Conservation (phyloP, 2,113 vertebrate genomes). For the Drymodes brunneopygia region DNA sequence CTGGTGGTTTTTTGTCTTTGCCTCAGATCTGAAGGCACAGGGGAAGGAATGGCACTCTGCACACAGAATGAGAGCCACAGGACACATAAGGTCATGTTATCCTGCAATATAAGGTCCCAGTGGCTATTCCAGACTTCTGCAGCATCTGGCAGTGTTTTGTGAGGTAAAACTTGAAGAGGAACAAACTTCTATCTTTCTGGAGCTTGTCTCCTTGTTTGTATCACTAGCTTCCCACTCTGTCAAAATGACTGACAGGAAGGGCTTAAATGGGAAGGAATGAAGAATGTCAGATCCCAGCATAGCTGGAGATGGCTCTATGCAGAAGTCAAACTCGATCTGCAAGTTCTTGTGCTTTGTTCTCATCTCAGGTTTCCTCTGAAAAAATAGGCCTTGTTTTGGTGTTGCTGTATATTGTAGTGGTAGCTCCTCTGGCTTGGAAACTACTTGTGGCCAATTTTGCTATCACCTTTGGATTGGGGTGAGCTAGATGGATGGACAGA, state of each 20-base stretch:
- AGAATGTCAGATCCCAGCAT: not conserved
- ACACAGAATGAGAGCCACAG: not conserved
- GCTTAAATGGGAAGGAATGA: not conserved
- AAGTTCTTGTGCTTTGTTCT: not conserved
- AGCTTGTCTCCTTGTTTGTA: slow-evolving; percentile 4
- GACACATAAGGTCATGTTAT: fast-evolving
- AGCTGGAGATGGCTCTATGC: not conserved
- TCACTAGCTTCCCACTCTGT: slow-evolving; percentile 25
- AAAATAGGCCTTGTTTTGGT: not conserved
- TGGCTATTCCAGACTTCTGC: not conserved
- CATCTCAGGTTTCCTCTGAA: not conserved
- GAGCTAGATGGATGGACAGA: not conserved
- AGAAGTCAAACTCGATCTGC: not conserved
- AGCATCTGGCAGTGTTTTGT: not conserved
- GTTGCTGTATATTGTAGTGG: not conserved
- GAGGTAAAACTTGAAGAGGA: not conserved
- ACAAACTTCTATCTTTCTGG: not conserved
- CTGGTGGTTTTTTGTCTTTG: not conserved
- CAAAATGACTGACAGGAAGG: slow-evolving; percentile 19
- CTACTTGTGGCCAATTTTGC: not conserved
- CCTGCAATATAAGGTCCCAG: not conserved
- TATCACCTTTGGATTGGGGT: not conserved
- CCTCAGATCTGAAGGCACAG: not conserved
- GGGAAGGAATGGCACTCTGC: not conserved
- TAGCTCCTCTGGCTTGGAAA: not conserved